Base-by-base conservation (phyloP, 2,113 vertebrate genomes). In the Sinocyclocheilus rhinocerous region DNA sequence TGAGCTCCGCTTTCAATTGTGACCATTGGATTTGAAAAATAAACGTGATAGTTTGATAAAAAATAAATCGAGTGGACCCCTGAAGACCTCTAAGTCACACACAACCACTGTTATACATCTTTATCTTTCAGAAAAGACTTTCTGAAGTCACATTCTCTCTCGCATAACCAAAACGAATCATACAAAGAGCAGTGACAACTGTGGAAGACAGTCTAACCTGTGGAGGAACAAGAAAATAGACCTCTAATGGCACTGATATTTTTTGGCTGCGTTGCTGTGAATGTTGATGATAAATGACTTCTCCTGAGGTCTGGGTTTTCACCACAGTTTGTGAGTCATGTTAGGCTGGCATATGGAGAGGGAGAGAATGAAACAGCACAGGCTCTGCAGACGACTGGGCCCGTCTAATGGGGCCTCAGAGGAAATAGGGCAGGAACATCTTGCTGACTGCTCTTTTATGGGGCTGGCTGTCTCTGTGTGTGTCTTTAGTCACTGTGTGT, bases 321-420 rank as follows among this genome's bases (percentile, higher is more conserved):
- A 24, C 55, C 80, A 77, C 83, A 76, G 84, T 50, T 86, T 81
- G 86, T 65, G 80, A 86, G 82, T 79, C 45, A 72, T 33, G 75
- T 76, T 85, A 26, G 69, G 83, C 83, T 85, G 73, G 82, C 85
- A 87, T 87, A 87, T 75, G 83, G 83, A 76, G 55, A 76, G 85
- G 57, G 52, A 65, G 50, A 89, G 29, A 85, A 81, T 72, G 67
- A 80, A 85, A 65, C 78, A 65, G 52, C 61, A 29, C 12, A 55
- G 45, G 69, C 29, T 55, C 22, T 67, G 67, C 81, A 80, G 73
- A 36, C 36, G 16, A 36, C 59, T 75, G 36, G 45, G 45, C 9
- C 29, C 4, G 81, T 55, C 82, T 89, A 86, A 88, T 85, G 18
- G 82, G 79, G 26, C 81, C 88, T 59, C 63, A 10, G 16, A 83